Conservation (phyloP, 1,140 invertebrate genomes). For the Drosophila dunni region DNA sequence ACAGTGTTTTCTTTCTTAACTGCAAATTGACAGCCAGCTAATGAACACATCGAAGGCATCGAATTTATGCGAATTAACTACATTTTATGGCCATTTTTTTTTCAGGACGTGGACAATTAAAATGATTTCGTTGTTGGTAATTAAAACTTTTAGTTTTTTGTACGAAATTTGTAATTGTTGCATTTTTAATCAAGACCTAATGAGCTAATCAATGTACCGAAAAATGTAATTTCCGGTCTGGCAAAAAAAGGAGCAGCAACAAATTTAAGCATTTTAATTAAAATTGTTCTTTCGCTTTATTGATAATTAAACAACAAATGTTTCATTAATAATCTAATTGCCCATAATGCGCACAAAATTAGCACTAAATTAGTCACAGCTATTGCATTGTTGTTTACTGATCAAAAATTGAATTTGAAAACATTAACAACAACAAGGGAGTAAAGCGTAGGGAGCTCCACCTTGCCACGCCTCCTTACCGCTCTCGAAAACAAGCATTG, state of each 20-base stretch:
- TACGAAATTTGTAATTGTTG: slow-evolving; percentile 56
- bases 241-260: slow-evolving; percentile 3
- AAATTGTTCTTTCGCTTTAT: slow-evolving; percentile 54
- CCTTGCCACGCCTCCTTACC: slow-evolving; percentile 13
- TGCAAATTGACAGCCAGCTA: slow-evolving; percentile 13
- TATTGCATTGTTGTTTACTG: slow-evolving; percentile 42
- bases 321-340: slow-evolving; percentile 83
- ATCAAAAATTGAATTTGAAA: slow-evolving; percentile 69
- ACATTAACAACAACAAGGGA: slow-evolving; percentile 29
- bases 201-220: slow-evolving; percentile 72
- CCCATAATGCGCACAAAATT: slow-evolving; percentile 78
- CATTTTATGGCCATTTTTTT: slow-evolving; percentile 44
- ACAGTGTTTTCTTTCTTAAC: slow-evolving; percentile 19
- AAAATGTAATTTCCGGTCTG: slow-evolving; percentile 75
- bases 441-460: not conserved
- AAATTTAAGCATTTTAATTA: slow-evolving; percentile 68
- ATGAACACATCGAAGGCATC: slow-evolving; percentile 27
- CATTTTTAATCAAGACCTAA: slow-evolving; percentile 76
- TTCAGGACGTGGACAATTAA: slow-evolving; percentile 62
- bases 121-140: slow-evolving; percentile 48
- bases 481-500: slow-evolving; percentile 27
- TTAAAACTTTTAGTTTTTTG: slow-evolving; percentile 58
- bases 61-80: slow-evolving; percentile 11
- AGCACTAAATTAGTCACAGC: slow-evolving; percentile 79
- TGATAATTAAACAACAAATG: slow-evolving; percentile 78